Evolutionary conservation across 2,797 vertebrate species (phyloP), one percentile per base, ranked within the genome.

Genomic region (Anabacerthia variegaticeps): DNA sequence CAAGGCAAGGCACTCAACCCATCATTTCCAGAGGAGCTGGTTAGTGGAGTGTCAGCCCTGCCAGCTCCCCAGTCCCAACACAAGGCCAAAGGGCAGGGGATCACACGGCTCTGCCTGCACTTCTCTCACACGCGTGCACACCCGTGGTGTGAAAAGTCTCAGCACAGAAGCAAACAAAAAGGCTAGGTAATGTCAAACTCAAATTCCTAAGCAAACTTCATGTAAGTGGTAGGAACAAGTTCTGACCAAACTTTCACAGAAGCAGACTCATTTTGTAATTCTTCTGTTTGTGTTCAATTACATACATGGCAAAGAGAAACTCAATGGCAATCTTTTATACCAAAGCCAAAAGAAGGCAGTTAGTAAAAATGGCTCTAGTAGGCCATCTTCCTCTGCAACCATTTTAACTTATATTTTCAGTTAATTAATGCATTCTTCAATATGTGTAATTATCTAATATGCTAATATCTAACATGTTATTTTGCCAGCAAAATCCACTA

Each of bases 11-110:
- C n/a, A 34, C 11, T 4, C 49, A 52, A 54, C 26, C 44, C 13
- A 3, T 1, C 0, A 0, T 21, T 44, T 9, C 36, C 4, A 0
- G 11, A 16, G 20, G 22, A 24, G 54, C 36, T 28, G 34, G 28
- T 9, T 3, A 8, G 20, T 30, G 49, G 6, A 41, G 61, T 0
- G 7, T 5, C 18, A 39, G 44, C 51, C 24, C 6, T 7, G 17
- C 9, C 65, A n/a, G 20, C 48, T 34, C 39, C 34, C 12, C 44
- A 2, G 5, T 27, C 9, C 27, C 32, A 34, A 9, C 24, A 18
- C 19, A 3, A 7, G 9, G 52, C 2, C 0, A 9, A 0, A 21
- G 74, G 27, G 43, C 52, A 83, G 44, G 24, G 39, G 34, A 66
- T 21, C 5, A 16, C 17, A 6, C 16, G 8, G 13, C 37, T 34